Base-by-base conservation (phyloP, 2,797 vertebrate genomes). In the Loriculus beryllinus region DNA sequence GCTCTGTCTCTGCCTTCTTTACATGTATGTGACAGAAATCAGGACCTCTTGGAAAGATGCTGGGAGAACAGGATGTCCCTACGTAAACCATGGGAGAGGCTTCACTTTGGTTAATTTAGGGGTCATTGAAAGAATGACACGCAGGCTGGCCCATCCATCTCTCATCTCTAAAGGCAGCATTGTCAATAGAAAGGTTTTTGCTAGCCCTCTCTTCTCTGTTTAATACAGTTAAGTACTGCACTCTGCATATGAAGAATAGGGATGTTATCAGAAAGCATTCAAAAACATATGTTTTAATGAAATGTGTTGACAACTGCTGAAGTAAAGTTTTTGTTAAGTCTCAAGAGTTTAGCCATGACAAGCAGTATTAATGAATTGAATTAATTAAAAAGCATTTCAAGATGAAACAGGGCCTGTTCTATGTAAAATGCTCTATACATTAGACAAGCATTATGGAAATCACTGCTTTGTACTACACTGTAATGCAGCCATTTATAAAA, bases 301-400 rank as follows among this genome's bases (percentile, higher is more conserved):
- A 96, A 96, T 96, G 96, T 97, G 96, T 97, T 97, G 96, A 97
- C 96, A 97, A 97, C 94, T 96, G 96, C 96, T 96, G 96, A 97
- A 97, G 96, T 90, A 95, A 97, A 97, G 97, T 97, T 97, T 97
- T 97, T 97, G 95, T 95, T 93, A 97, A 97, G 96, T 97, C 97
- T 97, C 96, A 92, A 86, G 97, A 97, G 97, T 97, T 97, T 97
- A 96, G 96, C 96, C 96, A 97, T 97, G 96, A 97, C 94, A 92
- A 97, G 96, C 96, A 92, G 91, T 97, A 97, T 97, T 97, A 98
- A 98, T 97, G 97, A 98, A 97, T 94, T 96, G 97, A 97, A 97
- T 97, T 98, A 98, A 98, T 97, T 98, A 98, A 97, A 97, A 97
- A 97, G 95, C 97, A 97, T 98, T 97, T 98, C 96, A 96, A 98